A percentile compares a stretch with the other conserved stretches of the same genome.
phyloP scores from a whole-genome alignment of 2,888 invertebrate genomes.

The Cetonia aurata region DNA sequence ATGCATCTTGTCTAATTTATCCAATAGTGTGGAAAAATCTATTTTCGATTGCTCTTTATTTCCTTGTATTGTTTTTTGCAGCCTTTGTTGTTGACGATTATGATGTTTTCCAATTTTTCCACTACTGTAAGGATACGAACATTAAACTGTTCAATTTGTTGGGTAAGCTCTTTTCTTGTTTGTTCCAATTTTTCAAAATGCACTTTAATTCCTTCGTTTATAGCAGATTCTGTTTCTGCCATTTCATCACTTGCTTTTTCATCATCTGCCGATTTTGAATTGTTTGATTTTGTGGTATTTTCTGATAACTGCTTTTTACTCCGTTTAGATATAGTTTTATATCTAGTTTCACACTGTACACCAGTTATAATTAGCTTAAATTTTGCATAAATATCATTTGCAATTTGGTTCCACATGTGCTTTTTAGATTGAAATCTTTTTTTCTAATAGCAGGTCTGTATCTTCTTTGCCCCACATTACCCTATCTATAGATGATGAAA shows the following conservation, averaged over 20 bases:
- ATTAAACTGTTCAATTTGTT: slow-evolving; percentile 24
- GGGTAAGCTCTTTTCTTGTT: slow-evolving; percentile 17
- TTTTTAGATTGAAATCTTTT: slow-evolving; percentile 34
- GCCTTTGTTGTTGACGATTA: slow-evolving; percentile 24
- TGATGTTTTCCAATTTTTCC: slow-evolving; percentile 21
- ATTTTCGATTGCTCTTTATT: slow-evolving; percentile 24
- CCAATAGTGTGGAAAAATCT: slow-evolving; percentile 12
- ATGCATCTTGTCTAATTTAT: slow-evolving; percentile 26
- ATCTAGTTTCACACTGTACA: slow-evolving; percentile 37
- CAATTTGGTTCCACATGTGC: slow-evolving; percentile 39
- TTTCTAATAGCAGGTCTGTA: slow-evolving; percentile 25
- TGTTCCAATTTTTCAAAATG: slow-evolving; percentile 28
- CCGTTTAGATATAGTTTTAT: slow-evolving; percentile 32
- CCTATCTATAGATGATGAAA: slow-evolving; percentile 14
- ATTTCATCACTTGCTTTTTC: slow-evolving; percentile 15
- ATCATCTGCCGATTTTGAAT: slow-evolving; percentile 12
- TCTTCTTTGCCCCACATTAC: slow-evolving; percentile 35
- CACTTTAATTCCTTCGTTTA: slow-evolving; percentile 14
- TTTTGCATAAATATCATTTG: slow-evolving; percentile 31
- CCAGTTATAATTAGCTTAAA: slow-evolving; percentile 25
- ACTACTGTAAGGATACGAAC: slow-evolving; percentile 18
- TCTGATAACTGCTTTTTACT: slow-evolving; percentile 27
- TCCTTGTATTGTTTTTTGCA: slow-evolving; percentile 23
- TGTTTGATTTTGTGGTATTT: slow-evolving; percentile 7
- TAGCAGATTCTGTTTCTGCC: background rate